phyloP scores from a whole-genome alignment of 2,797 vertebrate species.

The Stomatorhinus walkeri region DNA sequence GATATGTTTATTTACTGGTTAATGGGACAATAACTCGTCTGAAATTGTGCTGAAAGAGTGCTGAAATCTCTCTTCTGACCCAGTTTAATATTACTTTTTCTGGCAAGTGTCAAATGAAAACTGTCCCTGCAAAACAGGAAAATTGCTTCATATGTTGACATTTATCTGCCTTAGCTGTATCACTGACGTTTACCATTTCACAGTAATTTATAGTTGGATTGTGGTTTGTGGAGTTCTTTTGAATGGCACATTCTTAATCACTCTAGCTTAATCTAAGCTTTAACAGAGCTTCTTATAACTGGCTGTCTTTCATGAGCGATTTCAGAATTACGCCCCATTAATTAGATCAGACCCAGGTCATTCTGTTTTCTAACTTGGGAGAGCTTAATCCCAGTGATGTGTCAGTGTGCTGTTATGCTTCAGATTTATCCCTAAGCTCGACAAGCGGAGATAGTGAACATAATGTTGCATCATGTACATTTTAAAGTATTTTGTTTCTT shows the following conservation, averaged over 20 bases:
- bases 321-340: not conserved
- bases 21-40: not conserved
- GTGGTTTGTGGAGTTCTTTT: not conserved
- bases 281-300: not conserved
- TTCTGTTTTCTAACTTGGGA: not conserved
- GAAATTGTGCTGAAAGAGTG: not conserved
- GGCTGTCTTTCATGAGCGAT: not conserved
- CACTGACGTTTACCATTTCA: not conserved
- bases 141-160: not conserved
- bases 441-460: not conserved
- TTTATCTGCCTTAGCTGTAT: not conserved
- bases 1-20: not conserved
- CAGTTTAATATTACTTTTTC: not conserved
- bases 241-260: not conserved
- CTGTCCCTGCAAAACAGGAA: not conserved
- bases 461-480: not conserved
- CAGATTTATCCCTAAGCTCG: not conserved
- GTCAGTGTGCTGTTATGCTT: not conserved
- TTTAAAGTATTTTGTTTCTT: not conserved
- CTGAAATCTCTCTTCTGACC: not conserved
- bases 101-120: not conserved
- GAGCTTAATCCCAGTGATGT: not conserved
- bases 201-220: not conserved
- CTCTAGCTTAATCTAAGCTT: not conserved
- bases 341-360: not conserved